Evolutionary conservation across 1,140 invertebrate genomes (phyloP).

Genomic region (Zelostemma sp.): DNA sequence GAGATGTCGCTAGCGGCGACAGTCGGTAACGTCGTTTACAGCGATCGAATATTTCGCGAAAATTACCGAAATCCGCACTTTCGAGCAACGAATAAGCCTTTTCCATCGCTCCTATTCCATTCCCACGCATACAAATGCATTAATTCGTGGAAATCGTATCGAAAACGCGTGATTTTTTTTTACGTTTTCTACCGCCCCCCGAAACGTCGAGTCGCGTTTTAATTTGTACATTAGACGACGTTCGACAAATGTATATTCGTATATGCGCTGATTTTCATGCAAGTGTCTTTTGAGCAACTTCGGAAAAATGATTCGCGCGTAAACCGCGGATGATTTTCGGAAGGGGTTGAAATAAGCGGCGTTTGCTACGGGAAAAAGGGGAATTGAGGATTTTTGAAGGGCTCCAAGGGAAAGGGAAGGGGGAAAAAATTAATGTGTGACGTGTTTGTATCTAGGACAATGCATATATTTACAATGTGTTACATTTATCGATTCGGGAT

Average conservation of each 20-base stretch:
- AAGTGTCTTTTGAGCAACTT: constrained; percentile 65
- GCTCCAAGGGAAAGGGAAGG: constrained; percentile 24
- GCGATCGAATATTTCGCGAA: too few species aligned
- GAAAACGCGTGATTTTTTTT: constrained; percentile 15
- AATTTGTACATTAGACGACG: constrained; percentile 44
- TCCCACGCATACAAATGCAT: constrained; percentile 30
- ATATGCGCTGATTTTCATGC: constrained; percentile 46
- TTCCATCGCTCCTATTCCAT: too few species aligned
- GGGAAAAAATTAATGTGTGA: constrained; percentile 54
- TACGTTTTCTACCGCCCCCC: constrained; percentile 15
- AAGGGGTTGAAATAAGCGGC: constrained; percentile 58
- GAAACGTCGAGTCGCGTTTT: constrained; percentile 19
- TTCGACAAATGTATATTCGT: constrained; percentile 39
- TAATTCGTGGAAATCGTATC: too few species aligned
- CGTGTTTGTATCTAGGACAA: constrained; percentile 63
- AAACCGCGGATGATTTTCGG: too few species aligned
- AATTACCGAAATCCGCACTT: too few species aligned
- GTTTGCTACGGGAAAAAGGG: constrained; percentile 58
- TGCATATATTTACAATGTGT: constrained; percentile 62
- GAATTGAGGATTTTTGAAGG: constrained; percentile 51
- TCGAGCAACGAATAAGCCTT: too few species aligned
- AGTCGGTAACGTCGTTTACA: too few species aligned
- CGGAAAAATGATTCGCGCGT: too few species aligned
- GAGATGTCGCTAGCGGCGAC: too few species aligned
- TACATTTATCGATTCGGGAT: constrained; percentile 58